A percentile compares a stretch with the other conserved stretches of the same genome.
Conservation (phyloP, 2,113 vertebrate genomes). For the Paratilapia polleni region DNA sequence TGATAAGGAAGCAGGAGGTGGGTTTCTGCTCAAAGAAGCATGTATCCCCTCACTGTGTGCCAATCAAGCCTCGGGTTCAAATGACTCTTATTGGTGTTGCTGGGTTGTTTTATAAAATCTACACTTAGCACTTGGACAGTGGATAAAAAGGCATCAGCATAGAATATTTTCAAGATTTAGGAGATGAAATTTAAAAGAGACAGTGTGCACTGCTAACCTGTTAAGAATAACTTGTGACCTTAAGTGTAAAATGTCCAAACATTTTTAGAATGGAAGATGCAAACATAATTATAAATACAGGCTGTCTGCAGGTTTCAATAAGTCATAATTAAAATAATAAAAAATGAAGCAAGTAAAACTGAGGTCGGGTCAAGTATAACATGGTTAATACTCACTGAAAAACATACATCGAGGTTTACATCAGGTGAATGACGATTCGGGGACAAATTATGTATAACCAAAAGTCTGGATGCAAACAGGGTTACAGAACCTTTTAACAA, state of each 20-base stretch:
- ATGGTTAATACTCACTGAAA: not conserved
- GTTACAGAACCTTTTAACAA: not conserved
- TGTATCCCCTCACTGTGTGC: not conserved
- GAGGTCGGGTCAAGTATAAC: not conserved
- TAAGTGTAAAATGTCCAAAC: too few species aligned
- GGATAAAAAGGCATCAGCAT: not conserved
- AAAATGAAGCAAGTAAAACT: not conserved
- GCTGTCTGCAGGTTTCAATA: not conserved
- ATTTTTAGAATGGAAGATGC: not conserved
- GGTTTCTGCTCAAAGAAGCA: not conserved
- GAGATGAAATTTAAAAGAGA: not conserved
- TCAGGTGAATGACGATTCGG: too few species aligned
- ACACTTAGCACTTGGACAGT: not conserved
- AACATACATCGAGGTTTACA: not conserved
- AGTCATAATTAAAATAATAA: not conserved
- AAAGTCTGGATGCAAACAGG: not conserved
- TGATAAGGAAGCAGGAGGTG: not conserved
- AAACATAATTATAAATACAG: not conserved
- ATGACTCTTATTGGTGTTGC: not conserved
- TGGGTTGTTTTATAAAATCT: not conserved
- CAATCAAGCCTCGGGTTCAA: not conserved
- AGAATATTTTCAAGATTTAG: rapidly evolving
- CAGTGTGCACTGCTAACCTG: not conserved
- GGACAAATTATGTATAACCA: not conserved
- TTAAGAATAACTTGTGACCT: not conserved